Evolutionary conservation across 2,113 vertebrate species (phyloP).

Genomic region (Saccopteryx leptura): DNA sequence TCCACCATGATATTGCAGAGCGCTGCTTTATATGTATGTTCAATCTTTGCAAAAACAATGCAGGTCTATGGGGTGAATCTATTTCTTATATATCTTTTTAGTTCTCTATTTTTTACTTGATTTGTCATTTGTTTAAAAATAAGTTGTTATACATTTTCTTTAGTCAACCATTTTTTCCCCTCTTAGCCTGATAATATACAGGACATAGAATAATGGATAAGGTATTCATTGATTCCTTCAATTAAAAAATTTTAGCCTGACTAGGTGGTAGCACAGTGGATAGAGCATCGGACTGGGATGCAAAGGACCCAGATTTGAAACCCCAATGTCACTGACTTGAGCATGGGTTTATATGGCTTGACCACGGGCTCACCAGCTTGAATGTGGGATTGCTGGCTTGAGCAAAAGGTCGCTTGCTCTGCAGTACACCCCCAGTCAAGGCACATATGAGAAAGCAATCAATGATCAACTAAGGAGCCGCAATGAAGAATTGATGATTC

Average conservation of each 20-base stretch:
- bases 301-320: too few species aligned
- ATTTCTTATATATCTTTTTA: not conserved
- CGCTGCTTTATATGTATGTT: not conserved
- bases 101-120: not conserved
- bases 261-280: too few species aligned
- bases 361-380: too few species aligned
- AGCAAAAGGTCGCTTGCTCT: too few species aligned
- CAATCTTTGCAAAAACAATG: slow-evolving; percentile 41
- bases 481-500: too few species aligned
- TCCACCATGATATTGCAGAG: not conserved
- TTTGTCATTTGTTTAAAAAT: slow-evolving; percentile 19
- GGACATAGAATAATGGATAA: not conserved
- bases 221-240: not conserved
- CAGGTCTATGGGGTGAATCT: not conserved
- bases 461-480: too few species aligned
- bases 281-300: too few species aligned
- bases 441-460: too few species aligned
- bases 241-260: not conserved
- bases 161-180: not conserved
- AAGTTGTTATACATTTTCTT: not conserved
- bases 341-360: too few species aligned
- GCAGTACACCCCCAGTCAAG: too few species aligned
- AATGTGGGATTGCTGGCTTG: too few species aligned
- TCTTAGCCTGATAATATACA: not conserved
- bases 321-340: too few species aligned